Evolutionary conservation across 2,113 vertebrate species (phyloP).

Genomic region (Nicator chloris): DNA sequence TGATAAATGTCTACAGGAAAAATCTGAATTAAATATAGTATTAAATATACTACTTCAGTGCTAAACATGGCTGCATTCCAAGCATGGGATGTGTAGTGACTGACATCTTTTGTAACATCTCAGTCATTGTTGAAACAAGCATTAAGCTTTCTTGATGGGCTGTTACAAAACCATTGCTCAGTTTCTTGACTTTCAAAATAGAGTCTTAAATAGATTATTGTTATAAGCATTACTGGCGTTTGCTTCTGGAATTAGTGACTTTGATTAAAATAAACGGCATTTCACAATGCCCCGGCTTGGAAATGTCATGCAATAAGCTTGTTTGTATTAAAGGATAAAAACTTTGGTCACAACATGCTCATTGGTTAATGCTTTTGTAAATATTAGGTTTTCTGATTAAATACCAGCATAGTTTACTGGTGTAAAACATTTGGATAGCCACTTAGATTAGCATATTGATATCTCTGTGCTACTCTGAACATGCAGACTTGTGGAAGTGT

Average conservation of each 20-base stretch:
- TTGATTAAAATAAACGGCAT: neutral
- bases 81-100: neutral
- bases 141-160: neutral
- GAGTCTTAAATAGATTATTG: neutral
- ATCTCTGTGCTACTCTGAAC: neutral
- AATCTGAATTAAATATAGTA: neutral
- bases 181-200: constrained; percentile 21
- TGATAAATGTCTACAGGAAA: neutral
- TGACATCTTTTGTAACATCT: neutral
- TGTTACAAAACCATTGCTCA: neutral
- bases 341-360: neutral
- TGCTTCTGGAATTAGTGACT: neutral
- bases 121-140: neutral
- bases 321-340: neutral
- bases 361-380: neutral
- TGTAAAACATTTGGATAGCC: neutral
- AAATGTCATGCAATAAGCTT: neutral
- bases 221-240: neutral
- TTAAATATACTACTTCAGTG: neutral
- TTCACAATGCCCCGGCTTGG: neutral
- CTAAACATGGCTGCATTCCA: neutral
- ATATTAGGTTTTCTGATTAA: neutral
- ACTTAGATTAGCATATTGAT: neutral
- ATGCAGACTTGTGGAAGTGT: neutral
- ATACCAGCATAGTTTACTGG: neutral